Base-by-base conservation (phyloP, 1,140 invertebrate genomes). In the Trialeurodes vaporariorum region DNA sequence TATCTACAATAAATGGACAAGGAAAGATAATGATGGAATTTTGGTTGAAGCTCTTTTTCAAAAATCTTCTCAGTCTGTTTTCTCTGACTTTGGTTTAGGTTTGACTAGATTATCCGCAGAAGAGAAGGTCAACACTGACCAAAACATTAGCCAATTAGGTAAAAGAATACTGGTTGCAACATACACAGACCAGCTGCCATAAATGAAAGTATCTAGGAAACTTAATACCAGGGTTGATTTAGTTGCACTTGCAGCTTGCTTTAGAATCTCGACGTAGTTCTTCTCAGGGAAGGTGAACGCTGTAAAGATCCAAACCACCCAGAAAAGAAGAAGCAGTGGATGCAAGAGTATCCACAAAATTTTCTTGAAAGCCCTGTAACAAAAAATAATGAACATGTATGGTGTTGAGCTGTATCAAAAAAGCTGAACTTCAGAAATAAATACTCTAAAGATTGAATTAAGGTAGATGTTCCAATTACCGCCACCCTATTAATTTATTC, bases 121-220 rank as follows among this genome's bases (percentile, higher is more conserved):
- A n/a, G 68, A 65, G n/a, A 66, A 26, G 26, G 59, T 66, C 26
- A 70, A 64, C 2, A 70, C 62, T 27, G 61, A 66, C 84, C 85
- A 86, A 68, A 86, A 82, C 62, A 85, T 70, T 5, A 83, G 73
- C 86, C 86, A 88, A 65, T 81, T 79, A 17, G 86, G 86, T 65
- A 87, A 74, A 63, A 87, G 76, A 27, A 82, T 75, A 22, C 81
- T 76, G 68, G 79, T 77, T n/a, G 79, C 78, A 17, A 87, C 77
- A 67, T 79, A 79, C 72, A 82, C 87, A 24, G 84, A 78, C 85
- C 85, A 87, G 74, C 85, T 87, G 13, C 84, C 85, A 72, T 87
- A 88, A 58, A 89, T 80, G 81, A 91, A 86, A 26, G 86, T 87
- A 78, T 96, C 93, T 1, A 92, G 85, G 49, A 95, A 82, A 61